These are phyloP conservation scores for Labia minor DNA, from an alignment of 2,888 invertebrate species.

Conservation along the genomic window DNA sequence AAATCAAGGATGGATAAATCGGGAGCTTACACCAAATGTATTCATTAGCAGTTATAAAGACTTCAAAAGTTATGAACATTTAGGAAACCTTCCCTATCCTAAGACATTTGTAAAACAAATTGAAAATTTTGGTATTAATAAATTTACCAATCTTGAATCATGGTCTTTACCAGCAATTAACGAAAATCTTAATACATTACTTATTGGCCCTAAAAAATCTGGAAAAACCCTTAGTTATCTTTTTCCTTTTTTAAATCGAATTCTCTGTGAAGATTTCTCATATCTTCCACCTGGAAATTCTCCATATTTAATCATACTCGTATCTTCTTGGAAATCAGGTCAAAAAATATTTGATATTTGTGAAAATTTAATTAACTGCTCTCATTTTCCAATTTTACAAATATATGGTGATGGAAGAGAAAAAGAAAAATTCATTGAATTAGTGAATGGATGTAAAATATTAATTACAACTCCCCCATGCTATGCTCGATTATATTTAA, in stretches of 20 bases:
- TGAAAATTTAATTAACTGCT: neutral
- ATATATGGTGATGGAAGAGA: neutral
- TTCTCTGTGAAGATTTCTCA: neutral
- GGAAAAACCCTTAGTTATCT: neutral
- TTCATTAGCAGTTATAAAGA: neutral
- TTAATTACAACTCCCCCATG: conserved; percentile 57
- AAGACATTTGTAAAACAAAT: neutral
- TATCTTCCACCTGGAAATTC: neutral
- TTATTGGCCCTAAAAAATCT: neutral
- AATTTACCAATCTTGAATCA: neutral
- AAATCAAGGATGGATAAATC: neutral
- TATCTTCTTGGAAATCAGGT: neutral
- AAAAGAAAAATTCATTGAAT: conserved; percentile 29
- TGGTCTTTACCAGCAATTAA: neutral
- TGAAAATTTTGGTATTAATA: neutral
- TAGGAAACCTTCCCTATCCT: neutral
- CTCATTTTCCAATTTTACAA: neutral
- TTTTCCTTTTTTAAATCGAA: neutral
- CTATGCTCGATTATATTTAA: conserved; percentile 40
- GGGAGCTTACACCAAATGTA: neutral
- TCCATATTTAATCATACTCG: neutral
- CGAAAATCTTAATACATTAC: neutral
- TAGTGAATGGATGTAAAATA: conserved; percentile 58
- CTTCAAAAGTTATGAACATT: neutral
- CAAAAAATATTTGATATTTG: neutral